phyloP scores from a whole-genome alignment of 1,140 invertebrate species.

The Solenopsis fugax region DNA sequence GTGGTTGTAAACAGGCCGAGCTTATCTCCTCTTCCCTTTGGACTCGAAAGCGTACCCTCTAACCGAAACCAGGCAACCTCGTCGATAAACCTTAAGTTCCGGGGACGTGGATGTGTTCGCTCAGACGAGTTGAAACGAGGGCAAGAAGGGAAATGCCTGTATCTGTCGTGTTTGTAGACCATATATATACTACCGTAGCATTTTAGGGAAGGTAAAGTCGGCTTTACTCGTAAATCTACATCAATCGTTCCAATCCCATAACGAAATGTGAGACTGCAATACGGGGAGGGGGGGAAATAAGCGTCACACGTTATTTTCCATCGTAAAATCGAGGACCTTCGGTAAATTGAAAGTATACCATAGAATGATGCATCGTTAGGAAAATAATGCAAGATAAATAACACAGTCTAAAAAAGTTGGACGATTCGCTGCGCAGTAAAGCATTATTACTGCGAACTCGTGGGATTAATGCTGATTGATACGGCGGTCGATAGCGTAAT shows the following conservation, averaged over 20 bases:
- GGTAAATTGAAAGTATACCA: not conserved
- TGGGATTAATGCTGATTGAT: conserved; percentile 25
- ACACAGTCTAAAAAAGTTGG: not conserved
- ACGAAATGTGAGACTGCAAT: not conserved
- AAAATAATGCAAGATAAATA: not conserved
- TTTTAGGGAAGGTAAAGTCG: conserved; percentile 27
- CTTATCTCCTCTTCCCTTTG: conserved; percentile 70
- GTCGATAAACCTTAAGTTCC: conserved; percentile 76
- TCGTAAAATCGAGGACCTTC: not conserved
- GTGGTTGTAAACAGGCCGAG: conserved; percentile 73
- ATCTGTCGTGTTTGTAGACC: conserved; percentile 31
- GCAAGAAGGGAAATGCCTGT: conserved; percentile 61
- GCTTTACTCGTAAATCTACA: conserved; percentile 30
- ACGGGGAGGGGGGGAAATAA: not conserved
- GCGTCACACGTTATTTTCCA: not conserved
- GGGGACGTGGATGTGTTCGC: conserved; percentile 46
- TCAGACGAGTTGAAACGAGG: conserved; percentile 67
- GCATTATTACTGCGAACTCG: not conserved
- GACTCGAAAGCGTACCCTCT: conserved; percentile 63
- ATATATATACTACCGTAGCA: not conserved
- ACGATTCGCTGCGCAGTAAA: not conserved
- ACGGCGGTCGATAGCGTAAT: conserved; percentile 30
- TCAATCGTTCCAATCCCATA: conserved; percentile 40
- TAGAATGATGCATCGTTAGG: too few species aligned
- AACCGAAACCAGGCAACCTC: conserved; percentile 76